A percentile compares a stretch with the other conserved stretches of the same genome.
These are phyloP conservation scores for Cantharis nigra DNA, from an alignment of 2,888 invertebrate genomes.

Conservation along the genomic window DNA sequence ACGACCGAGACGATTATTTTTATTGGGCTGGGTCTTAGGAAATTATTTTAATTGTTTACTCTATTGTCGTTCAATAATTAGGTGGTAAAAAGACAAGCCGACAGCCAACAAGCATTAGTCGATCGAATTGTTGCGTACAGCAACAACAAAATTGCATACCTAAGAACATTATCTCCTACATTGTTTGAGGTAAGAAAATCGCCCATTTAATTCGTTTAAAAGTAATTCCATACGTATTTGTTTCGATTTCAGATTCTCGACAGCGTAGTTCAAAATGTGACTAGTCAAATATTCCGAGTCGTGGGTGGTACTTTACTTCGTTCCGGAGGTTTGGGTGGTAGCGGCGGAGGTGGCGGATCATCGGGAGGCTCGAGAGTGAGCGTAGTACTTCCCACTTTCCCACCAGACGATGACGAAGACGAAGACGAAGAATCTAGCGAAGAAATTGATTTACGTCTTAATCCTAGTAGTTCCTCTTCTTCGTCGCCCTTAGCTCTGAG, in stretches of 20 bases:
- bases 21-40: constrained; percentile 3
- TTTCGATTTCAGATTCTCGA: constrained; percentile 65
- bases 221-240: neutral
- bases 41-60: neutral
- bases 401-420: constrained; percentile 69
- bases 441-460: constrained; percentile 34
- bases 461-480: neutral
- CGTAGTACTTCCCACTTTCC: constrained; percentile 69
- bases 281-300: constrained; percentile 72
- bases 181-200: constrained; percentile 51
- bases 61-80: constrained; percentile 14
- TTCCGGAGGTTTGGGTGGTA: constrained; percentile 61
- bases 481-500: neutral
- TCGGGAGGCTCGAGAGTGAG: constrained; percentile 60
- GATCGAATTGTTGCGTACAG: constrained; percentile 21
- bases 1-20: constrained; percentile 31
- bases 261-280: constrained; percentile 76
- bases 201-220: neutral
- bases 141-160: constrained; percentile 50
- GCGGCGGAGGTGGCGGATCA: constrained; percentile 53
- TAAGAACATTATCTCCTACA: constrained; percentile 52
- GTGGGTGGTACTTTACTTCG: constrained; percentile 76
- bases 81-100: constrained; percentile 22
- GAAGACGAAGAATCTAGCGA: constrained; percentile 58
- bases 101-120: constrained; percentile 5